Base-by-base conservation (phyloP, 2,797 vertebrate genomes). In the Tragelaphus oryx region DNA sequence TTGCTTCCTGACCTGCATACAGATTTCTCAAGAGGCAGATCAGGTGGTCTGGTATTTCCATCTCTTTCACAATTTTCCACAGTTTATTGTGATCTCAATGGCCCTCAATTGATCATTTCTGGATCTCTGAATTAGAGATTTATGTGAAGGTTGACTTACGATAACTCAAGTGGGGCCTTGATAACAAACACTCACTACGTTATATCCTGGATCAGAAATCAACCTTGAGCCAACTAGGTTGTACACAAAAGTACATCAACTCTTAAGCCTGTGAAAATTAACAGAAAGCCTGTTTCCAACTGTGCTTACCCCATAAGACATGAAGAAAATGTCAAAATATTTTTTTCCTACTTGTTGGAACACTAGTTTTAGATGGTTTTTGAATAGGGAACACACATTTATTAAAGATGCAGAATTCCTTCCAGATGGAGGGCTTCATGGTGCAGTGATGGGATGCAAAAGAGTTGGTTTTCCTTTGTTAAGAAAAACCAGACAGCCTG, bases 271-370 rank as follows among this genome's bases (percentile, higher is more conserved):
- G 89, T 90, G 96, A 96, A 97, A 97, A 97, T 96, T 91, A 96
- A 91, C 96, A 95, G 94, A 95, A 95, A 96, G 74, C 50, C 33
- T 76, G 88, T 60, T 96, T 97, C 96, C 82, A 96, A 95, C 95
- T 91, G 94, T 95, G 95, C 96, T 94, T 97, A 93, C 91, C 87
- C 83, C 65, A 94, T 71, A 89, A 95, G 97, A 96, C 95, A 97
- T 81, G 90, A 95, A 95, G 94, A 96, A 97, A 96, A 95, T 87
- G 96, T 97, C 97, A 96, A 97, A 97, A 98, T 96, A 97, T 96
- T 97, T 97, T 95, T 95, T 96, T 95, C 95, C 90, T 84, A 81
- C 91, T 97, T 92, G 94, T 91, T 95, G 57, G 78, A 97, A 93
- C 37, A 83, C 96, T 97, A 97, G 96, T 97, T 97, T 97, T 97